Conservation (phyloP, 2,888 invertebrate species). For the Molanna angustata region DNA sequence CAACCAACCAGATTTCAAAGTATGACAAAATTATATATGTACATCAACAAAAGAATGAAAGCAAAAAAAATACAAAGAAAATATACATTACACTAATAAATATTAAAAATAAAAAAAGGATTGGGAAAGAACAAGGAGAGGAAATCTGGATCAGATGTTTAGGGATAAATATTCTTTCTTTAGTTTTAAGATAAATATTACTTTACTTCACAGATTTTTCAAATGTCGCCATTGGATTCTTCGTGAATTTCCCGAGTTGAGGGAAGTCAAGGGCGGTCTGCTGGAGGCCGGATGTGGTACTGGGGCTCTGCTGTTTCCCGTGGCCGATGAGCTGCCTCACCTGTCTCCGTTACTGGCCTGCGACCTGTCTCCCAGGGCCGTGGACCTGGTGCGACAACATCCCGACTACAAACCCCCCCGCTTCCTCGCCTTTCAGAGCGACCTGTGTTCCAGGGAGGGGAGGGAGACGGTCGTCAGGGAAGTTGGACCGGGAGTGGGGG, state of each 20-base stretch:
- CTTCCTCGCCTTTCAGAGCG: slow-evolving; percentile 80
- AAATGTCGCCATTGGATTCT: slow-evolving; percentile 97
- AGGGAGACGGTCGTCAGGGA: slow-evolving; percentile 30
- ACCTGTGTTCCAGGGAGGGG: slow-evolving; percentile 54
- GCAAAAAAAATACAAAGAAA: too few relatives aligned
- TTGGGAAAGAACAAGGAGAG: too few relatives aligned
- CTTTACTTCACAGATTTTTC: slow-evolving; percentile 63
- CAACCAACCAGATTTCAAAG: too few relatives aligned
- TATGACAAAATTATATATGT: too few relatives aligned
- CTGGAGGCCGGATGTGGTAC: slow-evolving; percentile 95
- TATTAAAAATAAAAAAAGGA: too few relatives aligned
- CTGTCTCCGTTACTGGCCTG: slow-evolving; percentile 77
- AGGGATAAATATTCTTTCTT: too few relatives aligned
- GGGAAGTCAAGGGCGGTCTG: slow-evolving; percentile 56
- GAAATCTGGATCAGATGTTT: too few relatives aligned
- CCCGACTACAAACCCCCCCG: slow-evolving; percentile 44
- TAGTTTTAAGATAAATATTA: not conserved
- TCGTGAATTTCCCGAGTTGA: slow-evolving; percentile 84
- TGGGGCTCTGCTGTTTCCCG: slow-evolving; percentile 93
- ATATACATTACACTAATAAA: too few relatives aligned
- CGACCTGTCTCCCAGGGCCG: slow-evolving; percentile 89
- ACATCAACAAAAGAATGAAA: too few relatives aligned
- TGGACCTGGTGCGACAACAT: slow-evolving; percentile 77
- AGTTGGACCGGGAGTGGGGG: slow-evolving; percentile 60
- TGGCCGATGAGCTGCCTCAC: slow-evolving; percentile 71